Percentiles rank a stretch among this genome's conserved stretches.
These are phyloP conservation scores for Archivesica marissinica DNA, from an alignment of 1,140 invertebrate species.

Conservation along the genomic window DNA sequence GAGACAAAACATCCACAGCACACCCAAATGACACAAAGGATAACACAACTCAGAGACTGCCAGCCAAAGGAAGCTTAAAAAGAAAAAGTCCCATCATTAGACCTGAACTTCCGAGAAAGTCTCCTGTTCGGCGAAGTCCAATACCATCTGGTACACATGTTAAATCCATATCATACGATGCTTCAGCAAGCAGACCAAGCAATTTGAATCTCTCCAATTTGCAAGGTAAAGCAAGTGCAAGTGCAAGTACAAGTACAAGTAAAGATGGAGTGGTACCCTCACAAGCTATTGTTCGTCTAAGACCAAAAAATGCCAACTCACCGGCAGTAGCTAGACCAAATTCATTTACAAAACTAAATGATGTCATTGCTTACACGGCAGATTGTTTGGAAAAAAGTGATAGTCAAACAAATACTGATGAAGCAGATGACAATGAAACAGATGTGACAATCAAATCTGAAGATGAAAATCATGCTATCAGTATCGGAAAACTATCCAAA, in stretches of 20 bases:
- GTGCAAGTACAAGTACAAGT: background rate
- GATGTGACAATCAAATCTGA: background rate
- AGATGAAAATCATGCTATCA: background rate
- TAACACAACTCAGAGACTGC: background rate
- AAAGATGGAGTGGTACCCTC: background rate
- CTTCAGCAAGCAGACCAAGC: slow-evolving; percentile 28
- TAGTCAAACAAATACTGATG: background rate
- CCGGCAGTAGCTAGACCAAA: slow-evolving; percentile 20
- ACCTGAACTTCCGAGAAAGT: slow-evolving; percentile 36
- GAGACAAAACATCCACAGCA: slow-evolving; percentile 9
- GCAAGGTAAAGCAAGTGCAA: background rate
- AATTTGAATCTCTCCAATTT: slow-evolving; percentile 23
- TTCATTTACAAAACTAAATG: slow-evolving; percentile 45
- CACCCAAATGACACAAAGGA: background rate
- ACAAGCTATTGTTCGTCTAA: background rate
- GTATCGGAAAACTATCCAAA: slow-evolving; percentile 20
- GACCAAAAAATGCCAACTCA: background rate
- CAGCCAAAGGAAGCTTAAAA: slow-evolving; percentile 39
- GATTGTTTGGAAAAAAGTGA: slow-evolving; percentile 53
- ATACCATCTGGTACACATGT: background rate
- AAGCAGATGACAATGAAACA: background rate
- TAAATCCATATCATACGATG: slow-evolving; percentile 41
- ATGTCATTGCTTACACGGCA: slow-evolving; percentile 59
- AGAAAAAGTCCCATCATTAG: slow-evolving; percentile 9
- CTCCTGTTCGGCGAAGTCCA: slow-evolving; percentile 38